Evolutionary conservation across 2,797 vertebrate species (phyloP).

Genomic region (Gymnodraco acuticeps): DNA sequence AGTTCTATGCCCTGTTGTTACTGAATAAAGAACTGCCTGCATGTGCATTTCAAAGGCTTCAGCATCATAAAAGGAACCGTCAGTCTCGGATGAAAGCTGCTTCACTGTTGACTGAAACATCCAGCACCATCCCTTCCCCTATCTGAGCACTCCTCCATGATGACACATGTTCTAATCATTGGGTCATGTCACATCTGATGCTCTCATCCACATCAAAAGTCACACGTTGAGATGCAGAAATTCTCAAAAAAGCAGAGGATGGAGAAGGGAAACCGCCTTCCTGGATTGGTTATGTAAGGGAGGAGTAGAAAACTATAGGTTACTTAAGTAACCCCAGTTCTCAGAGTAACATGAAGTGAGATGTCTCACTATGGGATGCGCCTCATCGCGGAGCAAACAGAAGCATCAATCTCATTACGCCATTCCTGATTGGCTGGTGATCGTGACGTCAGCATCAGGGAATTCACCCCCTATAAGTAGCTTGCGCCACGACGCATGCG

Average conservation of each 20-base stretch:
- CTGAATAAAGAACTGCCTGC: conserved; percentile 47
- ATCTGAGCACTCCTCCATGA: conserved; percentile 60
- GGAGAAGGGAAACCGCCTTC: conserved; percentile 47
- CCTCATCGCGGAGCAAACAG: no score
- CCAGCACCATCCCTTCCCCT: conserved; percentile 34
- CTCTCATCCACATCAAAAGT: conserved; percentile 74
- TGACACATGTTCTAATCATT: conserved; percentile 77
- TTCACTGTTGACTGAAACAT: conserved; percentile 65
- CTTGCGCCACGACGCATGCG: no score
- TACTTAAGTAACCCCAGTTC: no score
- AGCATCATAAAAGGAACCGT: conserved; percentile 60
- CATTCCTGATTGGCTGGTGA: no score
- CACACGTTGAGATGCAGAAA: conserved; percentile 63
- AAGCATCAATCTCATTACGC: no score
- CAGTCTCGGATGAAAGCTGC: conserved; percentile 71
- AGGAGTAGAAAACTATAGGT: conserved; percentile 60
- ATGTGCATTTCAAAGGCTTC: conserved; percentile 71
- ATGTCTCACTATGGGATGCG: no score
- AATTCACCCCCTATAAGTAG: no score
- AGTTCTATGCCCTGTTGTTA: conserved; percentile 9
- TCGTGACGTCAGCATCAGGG: no score
- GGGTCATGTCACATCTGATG: conserved; percentile 71
- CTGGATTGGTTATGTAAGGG: conserved; percentile 54
- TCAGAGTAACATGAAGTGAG: no score
- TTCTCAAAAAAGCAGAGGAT: conserved; percentile 60